Base-by-base conservation (phyloP, 2,888 invertebrate genomes). In the Coelinius sp. region DNA sequence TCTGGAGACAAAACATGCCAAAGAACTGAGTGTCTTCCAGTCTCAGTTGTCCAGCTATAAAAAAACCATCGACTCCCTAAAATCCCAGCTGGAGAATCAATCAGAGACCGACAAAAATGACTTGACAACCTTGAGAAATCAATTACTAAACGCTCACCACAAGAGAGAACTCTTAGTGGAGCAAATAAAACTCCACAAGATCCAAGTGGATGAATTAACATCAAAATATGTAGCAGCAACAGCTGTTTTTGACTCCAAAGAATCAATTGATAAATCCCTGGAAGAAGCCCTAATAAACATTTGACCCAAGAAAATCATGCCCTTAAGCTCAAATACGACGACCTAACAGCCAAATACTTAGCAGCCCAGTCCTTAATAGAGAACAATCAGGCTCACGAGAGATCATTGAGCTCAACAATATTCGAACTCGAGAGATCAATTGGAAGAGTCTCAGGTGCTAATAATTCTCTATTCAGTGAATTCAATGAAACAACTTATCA, bases 241-340 rank as follows among this genome's bases (percentile, higher is more conserved):
- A 8, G 84, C 83, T 24, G 79, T 86, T 2, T 69, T 85, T 0
- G 86, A 87, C 6, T 86, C 87, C 0, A 87, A 86, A 46, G 87
- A 87, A 52, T 87, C 87, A 31, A 85, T 87, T 6, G 87, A 86
- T 56, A 79, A 82, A 12, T 86, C 87, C 0, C 72, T 88, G n/a
- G 86, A 87, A 31, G 83, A 87, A 35, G 85, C 86, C 0, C 31
- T 85, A 8, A 80, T 78, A 2, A 84, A 83, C 56, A 82, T 84
- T 70, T 86, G 1, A 84, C 81, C 44, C 80, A 83, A 1, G 85
- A 86, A 27, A 86, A 85, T 14, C 81, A 83, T 0, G 70, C 74
- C 0, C 68, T 86, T 1, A 74, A 84, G 68, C 84, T 83, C 46
- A 80, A 85, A 38, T 70, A 85, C 10, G 81, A 85, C 62, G 86